phyloP scores from a whole-genome alignment of 2,888 invertebrate genomes.

The Andrena praecox region DNA sequence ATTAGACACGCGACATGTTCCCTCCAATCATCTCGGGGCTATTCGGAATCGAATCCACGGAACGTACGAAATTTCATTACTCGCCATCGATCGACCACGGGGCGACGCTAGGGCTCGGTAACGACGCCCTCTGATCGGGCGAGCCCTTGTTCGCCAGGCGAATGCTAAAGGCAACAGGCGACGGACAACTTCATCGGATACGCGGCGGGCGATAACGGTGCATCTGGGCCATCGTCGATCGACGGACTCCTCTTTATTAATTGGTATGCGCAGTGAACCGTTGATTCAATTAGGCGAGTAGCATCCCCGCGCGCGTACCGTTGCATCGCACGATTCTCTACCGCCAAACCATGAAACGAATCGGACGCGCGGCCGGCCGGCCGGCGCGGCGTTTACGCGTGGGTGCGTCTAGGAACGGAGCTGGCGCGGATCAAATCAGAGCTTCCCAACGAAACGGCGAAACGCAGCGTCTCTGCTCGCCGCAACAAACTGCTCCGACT shows the following conservation, averaged over 20 bases:
- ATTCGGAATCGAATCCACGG: neutral
- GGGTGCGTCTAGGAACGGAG: conserved; percentile 1
- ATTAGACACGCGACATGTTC: neutral
- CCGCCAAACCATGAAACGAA: conserved; percentile 38
- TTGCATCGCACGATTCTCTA: conserved; percentile 18
- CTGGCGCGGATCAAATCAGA: neutral
- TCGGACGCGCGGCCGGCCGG: neutral
- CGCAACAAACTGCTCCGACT: neutral
- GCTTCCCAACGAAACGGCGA: neutral
- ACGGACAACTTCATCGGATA: conserved; percentile 30
- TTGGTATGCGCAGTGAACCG: conserved; percentile 52
- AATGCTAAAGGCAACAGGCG: conserved; percentile 24
- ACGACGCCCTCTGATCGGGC: neutral
- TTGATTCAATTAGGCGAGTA: conserved; percentile 57
- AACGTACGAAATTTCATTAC: neutral
- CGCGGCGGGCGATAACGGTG: conserved; percentile 44
- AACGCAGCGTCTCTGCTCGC: neutral
- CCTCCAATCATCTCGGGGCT: neutral
- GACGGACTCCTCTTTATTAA: conserved; percentile 56
- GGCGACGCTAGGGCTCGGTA: neutral
- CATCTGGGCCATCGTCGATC: conserved; percentile 46
- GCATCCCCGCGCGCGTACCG: conserved; percentile 27
- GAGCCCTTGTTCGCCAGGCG: neutral
- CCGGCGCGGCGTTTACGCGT: neutral
- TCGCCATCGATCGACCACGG: neutral